A percentile compares a stretch with the other conserved stretches of the same genome.
Evolutionary conservation across 2,888 invertebrate genomes (phyloP).

Genomic region (Melinaea menophilus): DNA sequence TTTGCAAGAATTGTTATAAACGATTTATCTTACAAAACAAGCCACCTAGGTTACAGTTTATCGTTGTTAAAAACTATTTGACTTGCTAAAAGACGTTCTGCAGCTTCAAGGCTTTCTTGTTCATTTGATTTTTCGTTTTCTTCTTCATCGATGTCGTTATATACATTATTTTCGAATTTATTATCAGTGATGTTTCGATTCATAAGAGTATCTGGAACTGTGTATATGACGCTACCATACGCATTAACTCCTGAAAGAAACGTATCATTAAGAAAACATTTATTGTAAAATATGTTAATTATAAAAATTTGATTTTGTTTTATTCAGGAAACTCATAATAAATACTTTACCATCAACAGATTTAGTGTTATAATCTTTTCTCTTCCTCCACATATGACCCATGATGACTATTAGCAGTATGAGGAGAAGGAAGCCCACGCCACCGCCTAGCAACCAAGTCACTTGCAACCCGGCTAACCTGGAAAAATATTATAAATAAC

Average conservation of each 20-base stretch:
- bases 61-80: slow-evolving; percentile 23
- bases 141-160: slow-evolving; percentile 12
- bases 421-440: slow-evolving; percentile 47
- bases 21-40: too few relatives aligned
- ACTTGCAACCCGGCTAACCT: slow-evolving; percentile 59
- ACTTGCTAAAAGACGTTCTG: slow-evolving; percentile 17
- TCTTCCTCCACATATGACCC: slow-evolving; percentile 48
- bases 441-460: slow-evolving; percentile 51
- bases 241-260: slow-evolving; percentile 19
- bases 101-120: slow-evolving; percentile 10
- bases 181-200: slow-evolving; percentile 11
- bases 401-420: slow-evolving; percentile 47
- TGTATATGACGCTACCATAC: slow-evolving; percentile 29
- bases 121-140: slow-evolving; percentile 18
- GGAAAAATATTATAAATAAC: slow-evolving; percentile 20
- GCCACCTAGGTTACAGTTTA: slow-evolving; percentile 11
- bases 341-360: slow-evolving; percentile 29
- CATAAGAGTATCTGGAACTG: slow-evolving; percentile 27
- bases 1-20: too few relatives aligned
- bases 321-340: neutral
- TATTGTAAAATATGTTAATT: neutral
- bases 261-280: neutral
- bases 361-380: slow-evolving; percentile 40
- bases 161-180: slow-evolving; percentile 7
- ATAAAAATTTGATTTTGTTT: too few relatives aligned